Conservation (phyloP, 2,113 vertebrate species). For the Anolis carolinensis region DNA sequence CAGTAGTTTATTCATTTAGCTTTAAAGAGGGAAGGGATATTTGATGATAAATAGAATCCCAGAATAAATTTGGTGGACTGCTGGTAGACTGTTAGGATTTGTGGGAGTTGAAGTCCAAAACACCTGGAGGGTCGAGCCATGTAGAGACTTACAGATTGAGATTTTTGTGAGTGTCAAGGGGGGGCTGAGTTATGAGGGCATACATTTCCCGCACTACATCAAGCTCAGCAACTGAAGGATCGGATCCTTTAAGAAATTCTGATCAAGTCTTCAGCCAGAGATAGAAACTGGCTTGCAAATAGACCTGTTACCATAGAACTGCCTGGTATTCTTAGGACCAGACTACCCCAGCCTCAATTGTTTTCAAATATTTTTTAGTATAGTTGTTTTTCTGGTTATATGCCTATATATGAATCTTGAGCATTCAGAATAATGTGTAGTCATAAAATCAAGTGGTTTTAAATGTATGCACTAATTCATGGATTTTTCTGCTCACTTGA, state of each 20-base stretch:
- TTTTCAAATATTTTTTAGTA: not conserved
- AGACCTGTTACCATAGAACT: not conserved
- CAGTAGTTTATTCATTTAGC: not conserved
- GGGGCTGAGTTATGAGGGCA: no score
- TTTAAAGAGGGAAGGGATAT: not conserved
- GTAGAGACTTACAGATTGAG: no score
- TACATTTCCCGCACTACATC: not conserved
- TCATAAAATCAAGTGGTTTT: not conserved
- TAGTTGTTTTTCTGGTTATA: not conserved
- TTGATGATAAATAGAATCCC: not conserved
- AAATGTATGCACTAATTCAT: not conserved
- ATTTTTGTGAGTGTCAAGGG: no score
- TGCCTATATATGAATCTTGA: not conserved
- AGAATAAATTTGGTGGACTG: not conserved
- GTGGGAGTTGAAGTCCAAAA: no score
- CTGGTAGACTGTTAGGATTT: no score
- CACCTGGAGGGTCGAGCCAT: no score
- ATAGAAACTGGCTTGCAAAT: no score
- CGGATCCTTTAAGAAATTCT: not conserved
- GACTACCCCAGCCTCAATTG: not conserved
- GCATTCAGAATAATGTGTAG: not conserved
- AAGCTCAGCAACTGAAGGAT: not conserved
- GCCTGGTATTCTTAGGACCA: no score
- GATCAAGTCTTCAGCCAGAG: no score
- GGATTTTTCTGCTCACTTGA: not conserved